A percentile compares a stretch with the other conserved stretches of the same genome.
Evolutionary conservation across 2,113 vertebrate species (phyloP).

Genomic region (Nesogale talazaci): DNA sequence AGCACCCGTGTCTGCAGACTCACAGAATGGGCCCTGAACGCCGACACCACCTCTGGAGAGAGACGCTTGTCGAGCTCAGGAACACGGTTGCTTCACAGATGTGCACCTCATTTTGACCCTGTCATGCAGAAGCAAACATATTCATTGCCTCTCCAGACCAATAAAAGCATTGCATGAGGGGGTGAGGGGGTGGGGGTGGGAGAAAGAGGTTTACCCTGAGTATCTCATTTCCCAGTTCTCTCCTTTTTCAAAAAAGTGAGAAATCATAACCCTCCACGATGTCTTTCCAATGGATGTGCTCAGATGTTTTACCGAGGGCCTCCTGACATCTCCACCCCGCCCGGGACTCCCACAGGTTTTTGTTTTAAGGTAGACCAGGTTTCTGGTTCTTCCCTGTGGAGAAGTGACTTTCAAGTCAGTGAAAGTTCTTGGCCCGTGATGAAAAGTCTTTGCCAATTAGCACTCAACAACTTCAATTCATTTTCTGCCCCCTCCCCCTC

Average conservation of each 20-base stretch:
- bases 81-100: too few species aligned
- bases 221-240: conserved; percentile 3
- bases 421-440: conserved; percentile 90
- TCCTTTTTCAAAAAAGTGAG: background rate
- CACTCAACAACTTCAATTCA: conserved; percentile 90
- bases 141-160: background rate
- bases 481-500: conserved; percentile 83
- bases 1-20: background rate
- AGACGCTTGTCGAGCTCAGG: too few species aligned
- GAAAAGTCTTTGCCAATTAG: conserved; percentile 93
- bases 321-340: conserved; percentile 57
- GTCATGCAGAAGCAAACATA: background rate
- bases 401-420: conserved; percentile 92
- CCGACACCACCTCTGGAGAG: too few species aligned
- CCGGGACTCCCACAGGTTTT: conserved; percentile 77
- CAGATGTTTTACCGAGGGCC: conserved; percentile 57
- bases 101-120: too few species aligned
- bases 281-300: conserved; percentile 59
- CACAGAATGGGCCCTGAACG: too few species aligned
- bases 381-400: conserved; percentile 85
- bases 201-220: background rate
- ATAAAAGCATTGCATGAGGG: background rate
- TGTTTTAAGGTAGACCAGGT: conserved; percentile 88
- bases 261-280: conserved; percentile 51
- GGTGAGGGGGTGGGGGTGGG: background rate